phyloP scores from a whole-genome alignment of 2,888 invertebrate genomes.

The Entomobrya multifasciata region DNA sequence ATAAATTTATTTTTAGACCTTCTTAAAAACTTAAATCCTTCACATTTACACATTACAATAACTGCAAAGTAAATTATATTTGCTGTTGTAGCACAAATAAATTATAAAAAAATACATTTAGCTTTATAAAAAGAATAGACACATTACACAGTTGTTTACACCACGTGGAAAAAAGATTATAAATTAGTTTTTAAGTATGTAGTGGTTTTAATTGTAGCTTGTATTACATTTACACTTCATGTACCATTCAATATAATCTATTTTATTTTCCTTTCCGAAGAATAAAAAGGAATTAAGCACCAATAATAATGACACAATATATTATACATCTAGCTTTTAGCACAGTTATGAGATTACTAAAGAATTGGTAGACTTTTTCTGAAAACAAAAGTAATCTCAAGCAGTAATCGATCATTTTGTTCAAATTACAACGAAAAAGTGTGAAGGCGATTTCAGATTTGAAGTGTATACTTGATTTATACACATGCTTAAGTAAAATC shows the following conservation, averaged over 20 bases:
- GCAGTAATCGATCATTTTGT: constrained; percentile 9
- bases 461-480: too few species aligned
- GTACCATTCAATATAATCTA: not conserved
- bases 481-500: too few species aligned
- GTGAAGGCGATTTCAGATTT: too few species aligned
- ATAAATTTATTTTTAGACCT: constrained; percentile 47
- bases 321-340: not conserved
- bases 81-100: not conserved
- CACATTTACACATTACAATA: not conserved
- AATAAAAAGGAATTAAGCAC: not conserved
- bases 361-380: too few species aligned
- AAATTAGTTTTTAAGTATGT: not conserved
- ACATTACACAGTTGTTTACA: not conserved
- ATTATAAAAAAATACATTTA: not conserved
- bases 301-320: not conserved
- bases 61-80: not conserved
- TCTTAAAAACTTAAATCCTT: not conserved
- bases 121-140: not conserved
- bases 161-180: not conserved
- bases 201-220: not conserved
- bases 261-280: not conserved
- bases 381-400: constrained; percentile 11
- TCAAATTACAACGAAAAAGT: not conserved
- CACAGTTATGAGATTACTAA: not conserved
- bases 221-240: not conserved